Evolutionary conservation across 2,797 vertebrate species (phyloP), one percentile per base, ranked within the genome.

Genomic region (Lithobates pipiens): DNA sequence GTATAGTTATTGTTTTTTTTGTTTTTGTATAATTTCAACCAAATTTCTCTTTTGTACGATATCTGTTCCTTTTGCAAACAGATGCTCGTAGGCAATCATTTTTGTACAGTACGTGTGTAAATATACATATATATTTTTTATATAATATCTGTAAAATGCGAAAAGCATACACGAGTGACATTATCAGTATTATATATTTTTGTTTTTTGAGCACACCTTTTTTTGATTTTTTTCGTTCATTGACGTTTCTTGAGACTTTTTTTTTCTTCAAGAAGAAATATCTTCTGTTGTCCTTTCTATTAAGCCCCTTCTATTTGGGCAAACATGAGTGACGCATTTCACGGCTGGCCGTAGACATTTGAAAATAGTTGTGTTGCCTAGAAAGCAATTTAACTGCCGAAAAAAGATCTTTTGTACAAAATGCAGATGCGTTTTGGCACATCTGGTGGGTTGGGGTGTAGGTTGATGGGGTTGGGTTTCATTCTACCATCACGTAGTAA

Each of bases 101-200:
- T 82, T 86, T 79, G 76, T 85, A 85, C 77, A 85, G 78, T 76
- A 76, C 50, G 84, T 76, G 71, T 87, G 85, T 87, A 87, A 83
- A 87, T 87, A 87, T 74, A 79, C 81, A 83, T 87, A 68, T 87
- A 72, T 87, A 73, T 86, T 78, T 86, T 87, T 87, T 80, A 87
- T 87, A 83, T 82, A 79, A 68, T 34, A 54, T 54, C 71, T 79
- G 71, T 87, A 76, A 83, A 80, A 82, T 63, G n/a, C 65, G 44
- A 79, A 74, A 75, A 18, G 70, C 71, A 75, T 87, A 83, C 85
- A 79, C 85, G 54, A 73, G 73, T 83, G 75, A 74, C 75, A 83
- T 83, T 87, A 87, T 83, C 85, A 87, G 85, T 87, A 87, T 87
- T 87, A 87, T 79, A 36, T 69, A 46, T 77, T 73, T 65, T 61